Base-by-base conservation (phyloP, 2,888 invertebrate genomes). In the Phaedon cochleariae region DNA sequence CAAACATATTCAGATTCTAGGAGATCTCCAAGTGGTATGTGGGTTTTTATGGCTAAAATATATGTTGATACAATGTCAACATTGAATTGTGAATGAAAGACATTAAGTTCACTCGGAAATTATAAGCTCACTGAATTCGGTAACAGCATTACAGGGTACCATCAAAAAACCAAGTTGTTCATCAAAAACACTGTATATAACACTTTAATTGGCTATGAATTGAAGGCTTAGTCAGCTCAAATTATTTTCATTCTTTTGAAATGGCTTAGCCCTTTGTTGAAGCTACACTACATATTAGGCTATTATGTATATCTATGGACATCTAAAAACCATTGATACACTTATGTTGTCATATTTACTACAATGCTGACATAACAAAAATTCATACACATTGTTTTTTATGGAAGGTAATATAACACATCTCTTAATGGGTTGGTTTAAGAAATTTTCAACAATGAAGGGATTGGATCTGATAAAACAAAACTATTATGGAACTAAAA, bases 301-400 rank as follows among this genome's bases (percentile, higher is more conserved):
- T 77, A 77, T 77, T 75, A 78, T 73, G 73, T 75, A 77, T 74
- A 78, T 74, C 75, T 76, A 76, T 79, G 76, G 77, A 80, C 80
- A 80, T 76, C 76, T 76, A 79, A 72, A 72, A 71, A 80, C 79
- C 79, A 79, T 79, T 75, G 73, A 80, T 78, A 79, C 79, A 79
- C 76, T 76, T 77, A 75, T 79, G 78, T 78, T 79, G 79, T 77
- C 77, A 77, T 81, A 80, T 82, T 78, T 81, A 81, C 80, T 81
- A 80, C 79, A 78, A 76, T 74, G 71, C 72, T 69, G 67, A 67
- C 60, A 55, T 62, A 63, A 59, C 49, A 52, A 62, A n/a, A 68
- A 69, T 59, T 46, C 48, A 52, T 57, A 64, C 49, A 62, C 59
- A 53, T 62, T 65, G 53, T 59, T 64, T 59, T 60, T 57, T 41